A percentile compares a stretch with the other conserved stretches of the same genome.
These are phyloP conservation scores for Adineta ricciae DNA, from an alignment of 2,888 invertebrate species.

Conservation along the genomic window DNA sequence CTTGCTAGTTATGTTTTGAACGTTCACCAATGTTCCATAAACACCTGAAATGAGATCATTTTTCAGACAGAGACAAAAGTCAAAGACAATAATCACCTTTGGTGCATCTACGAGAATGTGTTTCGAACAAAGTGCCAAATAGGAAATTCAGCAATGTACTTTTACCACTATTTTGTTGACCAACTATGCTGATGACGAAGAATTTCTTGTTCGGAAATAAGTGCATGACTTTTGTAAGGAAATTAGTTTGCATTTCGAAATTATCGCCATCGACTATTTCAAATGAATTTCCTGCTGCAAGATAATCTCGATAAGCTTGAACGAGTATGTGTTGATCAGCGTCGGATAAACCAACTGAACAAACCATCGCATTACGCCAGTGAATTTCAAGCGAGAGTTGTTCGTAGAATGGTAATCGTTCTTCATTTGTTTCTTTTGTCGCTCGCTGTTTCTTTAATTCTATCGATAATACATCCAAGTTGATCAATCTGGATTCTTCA, in stretches of 20 bases:
- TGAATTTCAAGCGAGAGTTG: background rate
- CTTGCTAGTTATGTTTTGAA: background rate
- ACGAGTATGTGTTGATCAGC: background rate
- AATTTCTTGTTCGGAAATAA: background rate
- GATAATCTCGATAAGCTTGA: background rate
- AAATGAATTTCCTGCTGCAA: background rate
- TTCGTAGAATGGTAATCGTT: background rate
- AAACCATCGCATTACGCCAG: background rate
- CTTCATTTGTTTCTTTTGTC: background rate
- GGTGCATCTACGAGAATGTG: background rate
- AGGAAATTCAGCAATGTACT: slow-evolving; percentile 51
- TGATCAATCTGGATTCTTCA: background rate
- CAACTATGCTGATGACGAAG: slow-evolving; percentile 58
- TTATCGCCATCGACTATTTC: slow-evolving; percentile 26
- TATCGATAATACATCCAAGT: background rate
- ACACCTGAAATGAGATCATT: background rate
- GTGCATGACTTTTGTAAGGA: background rate
- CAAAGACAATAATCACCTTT: background rate
- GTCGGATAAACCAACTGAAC: background rate
- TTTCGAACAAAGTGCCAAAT: slow-evolving; percentile 9
- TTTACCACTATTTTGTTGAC: slow-evolving; percentile 89
- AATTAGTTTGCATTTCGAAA: slow-evolving; percentile 7
- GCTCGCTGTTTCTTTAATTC: background rate
- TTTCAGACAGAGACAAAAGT: background rate
- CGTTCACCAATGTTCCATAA: background rate